Percentiles rank a stretch among this genome's conserved stretches.
phyloP scores from a whole-genome alignment of 2,113 vertebrate genomes.

The Takifugu flavidus region DNA sequence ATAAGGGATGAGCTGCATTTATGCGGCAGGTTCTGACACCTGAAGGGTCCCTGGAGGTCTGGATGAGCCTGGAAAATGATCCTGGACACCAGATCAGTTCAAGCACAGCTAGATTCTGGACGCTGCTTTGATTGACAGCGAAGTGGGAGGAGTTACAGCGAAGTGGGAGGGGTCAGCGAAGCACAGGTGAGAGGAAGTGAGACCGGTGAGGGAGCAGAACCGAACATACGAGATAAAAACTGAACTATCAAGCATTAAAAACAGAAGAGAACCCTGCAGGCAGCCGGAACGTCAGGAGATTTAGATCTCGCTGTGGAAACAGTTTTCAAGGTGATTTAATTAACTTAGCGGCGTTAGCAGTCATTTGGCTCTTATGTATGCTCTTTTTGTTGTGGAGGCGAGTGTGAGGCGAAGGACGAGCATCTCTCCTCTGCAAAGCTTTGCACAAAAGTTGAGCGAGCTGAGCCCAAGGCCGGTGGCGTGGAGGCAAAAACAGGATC shows the following conservation, averaged over 20 bases:
- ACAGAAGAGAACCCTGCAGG: too few species aligned
- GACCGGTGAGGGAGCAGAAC: background rate
- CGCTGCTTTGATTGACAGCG: slow-evolving; percentile 3
- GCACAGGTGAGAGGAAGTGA: background rate
- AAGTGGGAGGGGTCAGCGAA: too few species aligned
- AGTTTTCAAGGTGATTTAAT: background rate
- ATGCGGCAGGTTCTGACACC: too few species aligned
- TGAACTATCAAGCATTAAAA: too few species aligned
- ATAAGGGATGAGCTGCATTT: too few species aligned
- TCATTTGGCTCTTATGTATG: background rate
- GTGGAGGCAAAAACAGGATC: background rate
- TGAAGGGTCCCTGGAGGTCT: background rate
- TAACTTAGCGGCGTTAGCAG: background rate
- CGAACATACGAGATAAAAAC: too few species aligned
- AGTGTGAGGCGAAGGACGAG: background rate
- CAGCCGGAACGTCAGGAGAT: too few species aligned
- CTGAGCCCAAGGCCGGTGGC: background rate
- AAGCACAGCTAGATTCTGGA: too few species aligned
- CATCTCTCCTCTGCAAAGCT: background rate
- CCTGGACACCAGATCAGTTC: too few species aligned
- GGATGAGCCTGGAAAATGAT: too few species aligned
- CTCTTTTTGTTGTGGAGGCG: background rate
- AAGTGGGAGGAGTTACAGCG: background rate
- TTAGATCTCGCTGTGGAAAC: too few species aligned
- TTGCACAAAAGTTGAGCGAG: background rate